Evolutionary conservation across 2,888 invertebrate species (phyloP).

Genomic region (Lagria hirta): DNA sequence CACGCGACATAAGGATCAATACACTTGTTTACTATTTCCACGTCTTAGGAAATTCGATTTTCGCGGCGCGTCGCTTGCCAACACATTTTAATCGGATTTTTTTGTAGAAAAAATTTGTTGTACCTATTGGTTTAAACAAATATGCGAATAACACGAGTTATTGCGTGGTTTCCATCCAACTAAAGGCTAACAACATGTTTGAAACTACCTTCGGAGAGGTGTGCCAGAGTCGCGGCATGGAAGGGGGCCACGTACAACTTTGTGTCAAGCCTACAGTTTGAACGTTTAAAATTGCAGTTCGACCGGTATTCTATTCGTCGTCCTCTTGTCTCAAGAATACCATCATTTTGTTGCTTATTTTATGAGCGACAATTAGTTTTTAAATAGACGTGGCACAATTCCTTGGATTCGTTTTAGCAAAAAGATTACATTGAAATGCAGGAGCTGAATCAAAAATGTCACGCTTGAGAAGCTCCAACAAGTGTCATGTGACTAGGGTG

Average conservation of each 20-base stretch:
- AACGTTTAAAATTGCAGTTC: conserved; percentile 27
- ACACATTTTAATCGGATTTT: conserved; percentile 8
- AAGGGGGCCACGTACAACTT: conserved; percentile 32
- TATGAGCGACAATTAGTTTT: conserved; percentile 2
- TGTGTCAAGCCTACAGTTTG: conserved; percentile 16
- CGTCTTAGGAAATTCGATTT: conserved; percentile 31
- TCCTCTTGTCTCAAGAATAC: no score
- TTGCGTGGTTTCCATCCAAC: conserved; percentile 40
- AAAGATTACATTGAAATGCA: background rate
- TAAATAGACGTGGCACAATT: conserved; percentile 5
- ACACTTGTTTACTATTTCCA: conserved; percentile 38
- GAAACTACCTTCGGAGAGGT: conserved; percentile 43
- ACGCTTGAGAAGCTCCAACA: conserved; percentile 6
- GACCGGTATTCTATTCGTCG: conserved; percentile 22
- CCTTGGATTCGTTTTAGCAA: background rate
- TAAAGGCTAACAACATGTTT: conserved; percentile 37
- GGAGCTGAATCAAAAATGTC: conserved; percentile 1
- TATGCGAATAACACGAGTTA: conserved; percentile 25
- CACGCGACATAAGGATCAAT: conserved; percentile 41
- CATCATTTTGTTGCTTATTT: background rate
- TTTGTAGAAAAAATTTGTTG: background rate
- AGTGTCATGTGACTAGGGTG: conserved; percentile 1
- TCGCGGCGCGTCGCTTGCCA: conserved; percentile 19
- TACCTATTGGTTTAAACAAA: no score
- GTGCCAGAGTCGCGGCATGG: conserved; percentile 37